A percentile compares a stretch with the other conserved stretches of the same genome.
These are phyloP conservation scores for Cantharis lateralis DNA, from an alignment of 2,888 invertebrate species.

Conservation along the genomic window DNA sequence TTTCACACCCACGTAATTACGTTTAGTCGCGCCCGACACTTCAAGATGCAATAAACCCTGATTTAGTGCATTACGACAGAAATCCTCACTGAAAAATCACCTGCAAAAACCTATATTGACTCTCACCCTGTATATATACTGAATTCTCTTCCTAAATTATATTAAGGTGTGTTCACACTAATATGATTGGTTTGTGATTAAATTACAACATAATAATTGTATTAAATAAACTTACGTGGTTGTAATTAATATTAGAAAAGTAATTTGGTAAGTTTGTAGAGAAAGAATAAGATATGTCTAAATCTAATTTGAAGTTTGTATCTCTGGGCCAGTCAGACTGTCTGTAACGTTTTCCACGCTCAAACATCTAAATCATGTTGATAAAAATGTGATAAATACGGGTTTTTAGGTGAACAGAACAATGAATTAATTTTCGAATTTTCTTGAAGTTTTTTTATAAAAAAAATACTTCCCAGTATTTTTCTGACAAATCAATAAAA, in stretches of 20 bases:
- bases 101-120: not conserved
- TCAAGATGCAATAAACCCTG: not conserved
- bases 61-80: not conserved
- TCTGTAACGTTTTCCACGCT: not conserved
- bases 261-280: not conserved
- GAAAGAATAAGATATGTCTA: not conserved
- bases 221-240: not conserved
- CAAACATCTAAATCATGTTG: not conserved
- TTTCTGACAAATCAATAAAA: not conserved
- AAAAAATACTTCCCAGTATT: not conserved
- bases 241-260: not conserved
- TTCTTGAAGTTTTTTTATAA: not conserved
- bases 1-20: not conserved
- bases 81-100: not conserved
- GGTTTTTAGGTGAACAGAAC: not conserved
- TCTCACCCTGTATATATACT: not conserved
- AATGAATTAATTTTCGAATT: not conserved
- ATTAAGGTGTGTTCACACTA: not conserved
- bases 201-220: not conserved
- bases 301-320: not conserved
- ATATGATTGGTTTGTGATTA: not conserved
- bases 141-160: not conserved
- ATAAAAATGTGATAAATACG: not conserved
- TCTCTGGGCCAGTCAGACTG: not conserved
- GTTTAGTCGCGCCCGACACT: not conserved